Evolutionary conservation across 1,140 invertebrate genomes (phyloP), one percentile per base, ranked within the genome.

Genomic region (Leptinotarsa defecta): DNA sequence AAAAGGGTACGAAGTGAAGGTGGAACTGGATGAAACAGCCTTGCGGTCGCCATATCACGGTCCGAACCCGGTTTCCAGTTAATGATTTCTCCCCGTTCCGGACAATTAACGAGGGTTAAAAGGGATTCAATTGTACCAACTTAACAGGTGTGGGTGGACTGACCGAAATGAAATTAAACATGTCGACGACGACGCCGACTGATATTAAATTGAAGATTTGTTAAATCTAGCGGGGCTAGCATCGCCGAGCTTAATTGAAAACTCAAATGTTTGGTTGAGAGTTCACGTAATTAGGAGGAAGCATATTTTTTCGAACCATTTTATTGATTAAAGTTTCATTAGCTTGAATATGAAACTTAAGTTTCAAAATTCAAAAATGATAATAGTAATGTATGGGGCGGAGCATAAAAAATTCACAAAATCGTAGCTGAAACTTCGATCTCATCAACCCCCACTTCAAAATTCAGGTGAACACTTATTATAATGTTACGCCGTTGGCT

Each of bases 41-140:
- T 83, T 83, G 82, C 74, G 82, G 81, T 81, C 75, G 73, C 48
- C 78, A 78, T 79, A 82, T 82, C 82, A 83, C 82, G 80, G 74
- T 48, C 74, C 72, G 68, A 77, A 64, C 71, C 79, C 78, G 76
- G 77, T 76, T 79, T 75, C 74, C 71, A 76, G 78, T 84, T 84
- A 84, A 84, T 84, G 83, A 84, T 84, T 83, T 84, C 84, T 83
- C 81, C 79, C 79, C 77, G 79, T 84, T 83, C 80, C 80, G 81
- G 82, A 84, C 83, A 85, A 84, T 85, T 85, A 85, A 85, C 84
- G 80, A 84, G 84, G 84, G 84, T 85, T 81, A 81, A 82, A 82
- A 84, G 79, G 82, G 82, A 84, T 85, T 83, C 84, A 84, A 84
- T 84, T 83, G 81, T 83, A 79, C 78, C 79, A 78, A 83, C 81